Conservation (phyloP, 2,888 invertebrate genomes). For the Polia nebulosa region DNA sequence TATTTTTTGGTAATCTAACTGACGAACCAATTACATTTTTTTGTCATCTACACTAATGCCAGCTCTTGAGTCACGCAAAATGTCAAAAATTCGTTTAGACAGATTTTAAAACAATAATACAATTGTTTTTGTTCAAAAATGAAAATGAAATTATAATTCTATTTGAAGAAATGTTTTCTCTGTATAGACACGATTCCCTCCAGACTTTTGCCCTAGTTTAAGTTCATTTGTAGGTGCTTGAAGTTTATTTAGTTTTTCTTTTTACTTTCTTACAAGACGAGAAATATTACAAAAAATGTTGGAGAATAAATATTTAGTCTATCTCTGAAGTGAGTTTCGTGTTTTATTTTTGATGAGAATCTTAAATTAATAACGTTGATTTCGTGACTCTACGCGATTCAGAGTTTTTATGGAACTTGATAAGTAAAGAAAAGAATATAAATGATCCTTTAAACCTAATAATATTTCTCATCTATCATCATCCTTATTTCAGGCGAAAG, state of each 20-base stretch:
- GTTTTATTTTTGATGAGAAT: slow-evolving; percentile 8
- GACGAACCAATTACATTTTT: too few relatives aligned
- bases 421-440: too few relatives aligned
- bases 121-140: slow-evolving; percentile 44
- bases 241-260: slow-evolving; percentile 35
- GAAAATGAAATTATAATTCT: slow-evolving; percentile 28
- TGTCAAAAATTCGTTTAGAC: too few relatives aligned
- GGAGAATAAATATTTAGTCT: background rate
- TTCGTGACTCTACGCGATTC: slow-evolving; percentile 1
- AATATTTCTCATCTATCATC: too few relatives aligned
- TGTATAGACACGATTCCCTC: slow-evolving; percentile 28
- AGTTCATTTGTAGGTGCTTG: slow-evolving; percentile 40
- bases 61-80: too few relatives aligned
- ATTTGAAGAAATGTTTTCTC: slow-evolving; percentile 46
- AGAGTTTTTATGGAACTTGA: background rate
- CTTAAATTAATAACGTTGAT: slow-evolving; percentile 20
- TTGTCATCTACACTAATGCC: too few relatives aligned
- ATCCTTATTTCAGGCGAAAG: too few relatives aligned
- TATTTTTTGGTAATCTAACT: too few relatives aligned
- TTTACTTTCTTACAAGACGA: slow-evolving; percentile 5
- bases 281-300: slow-evolving; percentile 16
- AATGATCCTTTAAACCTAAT: too few relatives aligned
- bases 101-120: too few relatives aligned
- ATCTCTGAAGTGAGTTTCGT: background rate
- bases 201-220: slow-evolving; percentile 40